phyloP scores from a whole-genome alignment of 2,888 invertebrate genomes.

The Torymus aiolomorphi region DNA sequence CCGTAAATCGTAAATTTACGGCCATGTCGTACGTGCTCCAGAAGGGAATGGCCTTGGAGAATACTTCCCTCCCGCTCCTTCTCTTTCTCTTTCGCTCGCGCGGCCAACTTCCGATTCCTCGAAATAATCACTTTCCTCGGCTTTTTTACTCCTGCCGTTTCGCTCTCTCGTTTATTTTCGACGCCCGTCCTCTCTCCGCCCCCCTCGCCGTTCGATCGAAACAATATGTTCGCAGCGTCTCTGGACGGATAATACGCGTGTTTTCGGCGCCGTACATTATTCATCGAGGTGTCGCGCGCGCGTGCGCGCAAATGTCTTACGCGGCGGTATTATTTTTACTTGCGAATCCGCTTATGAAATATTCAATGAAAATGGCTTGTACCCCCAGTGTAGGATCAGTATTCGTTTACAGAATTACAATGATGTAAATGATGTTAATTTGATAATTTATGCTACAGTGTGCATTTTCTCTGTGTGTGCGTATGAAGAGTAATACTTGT shows the following conservation, averaged over 20 bases:
- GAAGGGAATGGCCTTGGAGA: conserved; percentile 58
- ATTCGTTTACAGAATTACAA: no score
- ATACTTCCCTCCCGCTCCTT: conserved; percentile 11
- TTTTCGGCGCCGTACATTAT: conserved; percentile 34
- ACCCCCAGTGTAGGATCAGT: no score
- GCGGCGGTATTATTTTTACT: background rate
- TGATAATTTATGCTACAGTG: background rate
- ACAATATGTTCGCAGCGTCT: background rate
- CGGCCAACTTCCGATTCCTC: conserved; percentile 53
- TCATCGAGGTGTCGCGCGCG: conserved; percentile 16
- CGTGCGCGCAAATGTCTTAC: background rate
- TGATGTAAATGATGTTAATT: background rate
- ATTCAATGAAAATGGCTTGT: no score
- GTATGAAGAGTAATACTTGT: background rate
- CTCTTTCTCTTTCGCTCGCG: background rate
- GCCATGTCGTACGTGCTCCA: conserved; percentile 60
- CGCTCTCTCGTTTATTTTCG: conserved; percentile 5
- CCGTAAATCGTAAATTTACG: conserved; percentile 64
- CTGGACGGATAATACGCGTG: conserved; percentile 7
- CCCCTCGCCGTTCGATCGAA: background rate
- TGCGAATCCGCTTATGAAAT: no score
- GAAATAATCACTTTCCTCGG: conserved; percentile 51
- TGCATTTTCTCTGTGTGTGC: no score
- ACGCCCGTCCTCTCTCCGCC: background rate
- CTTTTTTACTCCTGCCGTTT: background rate